Evolutionary conservation across 2,888 invertebrate genomes (phyloP), one percentile per base, ranked within the genome.

Genomic region (Caenorhabditis afra): DNA sequence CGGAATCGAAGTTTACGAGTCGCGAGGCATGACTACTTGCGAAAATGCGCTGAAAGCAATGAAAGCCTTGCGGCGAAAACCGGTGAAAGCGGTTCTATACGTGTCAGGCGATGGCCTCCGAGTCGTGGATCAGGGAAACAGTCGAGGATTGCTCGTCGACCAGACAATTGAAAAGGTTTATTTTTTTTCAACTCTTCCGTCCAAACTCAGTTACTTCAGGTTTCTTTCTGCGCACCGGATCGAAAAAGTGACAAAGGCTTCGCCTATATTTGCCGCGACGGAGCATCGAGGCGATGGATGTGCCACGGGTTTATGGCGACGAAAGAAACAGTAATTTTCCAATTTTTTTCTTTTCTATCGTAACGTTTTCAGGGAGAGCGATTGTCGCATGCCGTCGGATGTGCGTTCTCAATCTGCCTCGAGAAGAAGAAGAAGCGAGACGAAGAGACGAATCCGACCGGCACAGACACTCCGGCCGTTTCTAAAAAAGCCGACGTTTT

Each of bases 161-260:
- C 99, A 99, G 92, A 99, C 98, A 23, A 99, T 99, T 81, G 99
- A 99, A 92, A 99, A 99, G 92, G 98, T 35, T 58, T 5, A 14
- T 23, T 22, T 11, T 18, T 8, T 14, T 20, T 22, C 20, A 12
- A 20, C 10, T 22, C 41, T 55, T n/a, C n/a, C n/a, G 3, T n/a
- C 22, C 16, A 29, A 22, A 5, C 29, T 3, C 1, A 3, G 20
- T 59, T 58, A 12, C n/a, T n/a, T n/a, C n/a, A 81, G 81, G 88
- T 99, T 3, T 99, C 98, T n/a, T 99, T 99, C 92, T 99, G 99
- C 92, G 98, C 99, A 8, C 99, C 99, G 1, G 99, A 99, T 91
- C 93, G 98, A 79, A 96, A 96, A 91, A 96, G 97, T 90, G 97
- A 98, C 90, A 94, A 96, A 83, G 99, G 98, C 20, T 99, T 97